A percentile compares a stretch with the other conserved stretches of the same genome.
phyloP scores from a whole-genome alignment of 2,113 vertebrate species.

The Phrynosoma platyrhinos region DNA sequence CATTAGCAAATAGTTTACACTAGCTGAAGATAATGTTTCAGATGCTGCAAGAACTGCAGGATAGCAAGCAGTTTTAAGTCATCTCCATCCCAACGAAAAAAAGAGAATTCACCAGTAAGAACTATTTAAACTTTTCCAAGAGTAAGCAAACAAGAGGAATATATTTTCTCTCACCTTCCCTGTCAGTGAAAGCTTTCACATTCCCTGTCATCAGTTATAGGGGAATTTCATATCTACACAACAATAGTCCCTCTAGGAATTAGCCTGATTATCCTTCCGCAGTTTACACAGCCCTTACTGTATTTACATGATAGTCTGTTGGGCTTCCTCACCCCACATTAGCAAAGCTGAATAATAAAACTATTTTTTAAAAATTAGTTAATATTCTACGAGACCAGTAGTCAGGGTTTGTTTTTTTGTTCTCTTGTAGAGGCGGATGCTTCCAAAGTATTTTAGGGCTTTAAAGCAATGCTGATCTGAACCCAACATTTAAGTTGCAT shows the following conservation, averaged over 20 bases:
- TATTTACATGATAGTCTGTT: slow-evolving; percentile 21
- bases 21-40: slow-evolving; percentile 55
- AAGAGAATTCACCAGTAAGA: slow-evolving; percentile 42
- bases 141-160: slow-evolving; percentile 56
- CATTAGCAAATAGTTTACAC: slow-evolving; percentile 55
- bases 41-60: slow-evolving; percentile 41
- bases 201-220: neutral
- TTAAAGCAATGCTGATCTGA: neutral
- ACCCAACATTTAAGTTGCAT: neutral
- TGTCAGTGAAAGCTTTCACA: slow-evolving; percentile 32
- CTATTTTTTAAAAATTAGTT: neutral
- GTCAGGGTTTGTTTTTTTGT: neutral
- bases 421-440: neutral
- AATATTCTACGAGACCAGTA: neutral
- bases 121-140: slow-evolving; percentile 58
- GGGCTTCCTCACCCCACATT: neutral
- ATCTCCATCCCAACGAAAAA: slow-evolving; percentile 30
- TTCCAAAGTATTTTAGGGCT: neutral
- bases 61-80: slow-evolving; percentile 59
- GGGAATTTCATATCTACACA: slow-evolving; percentile 20
- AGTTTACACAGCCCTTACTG: slow-evolving; percentile 8
- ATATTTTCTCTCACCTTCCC: slow-evolving; percentile 49
- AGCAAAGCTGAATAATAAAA: neutral
- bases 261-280: slow-evolving; percentile 33
- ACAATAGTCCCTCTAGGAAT: neutral